Evolutionary conservation across 2,113 vertebrate species (phyloP), one percentile per base, ranked within the genome.

Genomic region (Chamaetylas fuelleborni): DNA sequence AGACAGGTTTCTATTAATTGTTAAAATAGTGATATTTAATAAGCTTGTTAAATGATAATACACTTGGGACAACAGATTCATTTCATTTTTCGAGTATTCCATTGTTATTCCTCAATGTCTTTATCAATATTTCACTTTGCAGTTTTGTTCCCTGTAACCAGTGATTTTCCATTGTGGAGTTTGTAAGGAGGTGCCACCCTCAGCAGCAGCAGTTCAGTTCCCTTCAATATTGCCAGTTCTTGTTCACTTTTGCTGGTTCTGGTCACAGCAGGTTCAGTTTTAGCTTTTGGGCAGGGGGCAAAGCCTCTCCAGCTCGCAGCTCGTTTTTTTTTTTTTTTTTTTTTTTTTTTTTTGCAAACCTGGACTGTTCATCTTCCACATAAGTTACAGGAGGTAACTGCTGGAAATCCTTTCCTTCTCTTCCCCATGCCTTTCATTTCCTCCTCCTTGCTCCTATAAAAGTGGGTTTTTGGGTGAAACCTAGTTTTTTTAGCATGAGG

Each of bases 1-100:
- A 97, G 91, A 96, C 96, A 98, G 91, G 92, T 96, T 97, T 95
- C 87, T 94, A 97, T 97, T 98, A 97, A 97, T 96, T 96, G 97
- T 97, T 96, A 95, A 97, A 98, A 93, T 81, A 96, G 86, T 96
- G 82, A 80, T 91, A 95, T 96, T 96, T 97, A 97, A 97, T 95
- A 97, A 95, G 79, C 88, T 95, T 92, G 92, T 96, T 97, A 97
- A 97, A 95, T 95, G 76, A 91, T 97, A 97, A 96, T 81, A 88
- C 33, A 89, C 60, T 96, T 94, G 79, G 86, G 95, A 96, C 91
- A 97, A 95, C 87, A 94, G 94, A 45, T 43, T 72, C 42, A 93
- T 94, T 96, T 90, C 93, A 23, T 72, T 82, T 87, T 93, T 92
- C 33, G 88, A 93, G 43, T 58, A 62, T 93, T 90, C 56, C 25